Percentiles rank a stretch among this genome's conserved stretches.
These are phyloP conservation scores for Acrobasis suavella DNA, from an alignment of 2,888 invertebrate species.

Conservation along the genomic window DNA sequence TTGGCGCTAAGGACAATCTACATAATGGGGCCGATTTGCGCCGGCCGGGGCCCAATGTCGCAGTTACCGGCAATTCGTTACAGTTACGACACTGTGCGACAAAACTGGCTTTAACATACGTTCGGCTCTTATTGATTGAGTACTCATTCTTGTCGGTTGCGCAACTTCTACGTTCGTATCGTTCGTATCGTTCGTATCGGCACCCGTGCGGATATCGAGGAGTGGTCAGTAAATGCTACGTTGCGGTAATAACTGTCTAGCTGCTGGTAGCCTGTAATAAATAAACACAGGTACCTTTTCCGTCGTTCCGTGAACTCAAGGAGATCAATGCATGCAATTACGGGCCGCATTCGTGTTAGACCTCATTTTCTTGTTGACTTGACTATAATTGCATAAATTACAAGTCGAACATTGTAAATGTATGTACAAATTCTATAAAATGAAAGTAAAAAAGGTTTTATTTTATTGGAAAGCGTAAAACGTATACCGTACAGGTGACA, in stretches of 20 bases:
- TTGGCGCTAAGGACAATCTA: slow-evolving; percentile 39
- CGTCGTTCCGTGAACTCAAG: slow-evolving; percentile 72
- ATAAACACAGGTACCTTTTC: slow-evolving; percentile 57
- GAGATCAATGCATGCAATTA: slow-evolving; percentile 73
- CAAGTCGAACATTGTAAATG: slow-evolving; percentile 32
- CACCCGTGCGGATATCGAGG: slow-evolving; percentile 55
- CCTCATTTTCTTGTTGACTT: slow-evolving; percentile 47
- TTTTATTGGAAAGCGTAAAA: slow-evolving; percentile 44
- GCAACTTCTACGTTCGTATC: slow-evolving; percentile 42
- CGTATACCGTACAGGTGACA: slow-evolving; percentile 31
- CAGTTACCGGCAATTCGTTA: slow-evolving; percentile 47
- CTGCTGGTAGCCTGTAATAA: slow-evolving; percentile 48
- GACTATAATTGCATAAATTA: slow-evolving; percentile 58
- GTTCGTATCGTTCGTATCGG: slow-evolving; percentile 41
- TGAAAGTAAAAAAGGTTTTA: slow-evolving; percentile 19
- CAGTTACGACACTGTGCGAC: slow-evolving; percentile 59
- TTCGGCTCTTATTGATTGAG: slow-evolving; percentile 50
- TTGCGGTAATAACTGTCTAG: slow-evolving; percentile 41
- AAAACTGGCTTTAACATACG: slow-evolving; percentile 35
- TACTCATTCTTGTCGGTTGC: slow-evolving; percentile 55
- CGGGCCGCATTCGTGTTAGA: slow-evolving; percentile 41
- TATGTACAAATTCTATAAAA: slow-evolving; percentile 19
- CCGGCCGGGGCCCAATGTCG: slow-evolving; percentile 56
- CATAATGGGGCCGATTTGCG: slow-evolving; percentile 51
- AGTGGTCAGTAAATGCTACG: slow-evolving; percentile 58